Evolutionary conservation across 1,140 invertebrate species (phyloP).

Genomic region (Sycophila sp.): DNA sequence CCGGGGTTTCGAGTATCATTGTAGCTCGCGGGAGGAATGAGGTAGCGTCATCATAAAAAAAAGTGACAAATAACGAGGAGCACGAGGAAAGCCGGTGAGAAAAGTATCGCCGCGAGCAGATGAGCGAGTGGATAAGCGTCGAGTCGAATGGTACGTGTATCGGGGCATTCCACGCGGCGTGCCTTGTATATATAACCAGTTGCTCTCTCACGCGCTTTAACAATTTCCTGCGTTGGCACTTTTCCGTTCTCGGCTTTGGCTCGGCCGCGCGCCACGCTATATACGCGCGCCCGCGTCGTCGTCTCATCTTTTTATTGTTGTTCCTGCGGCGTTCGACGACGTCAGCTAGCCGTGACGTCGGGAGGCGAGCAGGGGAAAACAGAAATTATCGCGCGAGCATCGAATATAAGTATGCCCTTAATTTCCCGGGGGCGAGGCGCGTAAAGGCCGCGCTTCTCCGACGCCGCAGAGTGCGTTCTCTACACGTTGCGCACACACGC

Average conservation of each 20-base stretch:
- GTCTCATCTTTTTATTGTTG: slow-evolving; percentile 18
- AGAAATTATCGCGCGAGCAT: slow-evolving; percentile 35
- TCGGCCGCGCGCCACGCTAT: too few species aligned
- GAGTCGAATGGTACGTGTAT: slow-evolving; percentile 6
- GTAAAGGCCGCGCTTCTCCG: too few species aligned
- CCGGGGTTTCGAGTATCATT: too few species aligned
- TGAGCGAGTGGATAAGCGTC: not conserved
- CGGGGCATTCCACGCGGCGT: slow-evolving; percentile 11
- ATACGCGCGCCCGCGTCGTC: not conserved
- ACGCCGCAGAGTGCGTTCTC: not conserved
- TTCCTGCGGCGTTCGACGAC: slow-evolving; percentile 22
- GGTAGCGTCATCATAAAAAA: slow-evolving; percentile 2
- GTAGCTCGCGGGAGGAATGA: too few species aligned
- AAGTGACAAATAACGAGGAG: not conserved
- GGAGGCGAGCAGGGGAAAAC: slow-evolving; percentile 11
- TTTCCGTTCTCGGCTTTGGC: not conserved
- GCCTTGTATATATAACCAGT: slow-evolving; percentile 13
- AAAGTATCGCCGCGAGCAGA: not conserved
- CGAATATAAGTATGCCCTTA: slow-evolving; percentile 9
- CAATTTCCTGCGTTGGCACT: slow-evolving; percentile 37
- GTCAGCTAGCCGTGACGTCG: slow-evolving; percentile 20
- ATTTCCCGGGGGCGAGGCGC: slow-evolving; percentile 1
- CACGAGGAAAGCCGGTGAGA: too few species aligned
- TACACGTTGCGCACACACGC: too few species aligned
- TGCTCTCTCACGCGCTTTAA: slow-evolving; percentile 37